Evolutionary conservation across 2,113 vertebrate species (phyloP).

Genomic region (Microcebus ravelobensis): DNA sequence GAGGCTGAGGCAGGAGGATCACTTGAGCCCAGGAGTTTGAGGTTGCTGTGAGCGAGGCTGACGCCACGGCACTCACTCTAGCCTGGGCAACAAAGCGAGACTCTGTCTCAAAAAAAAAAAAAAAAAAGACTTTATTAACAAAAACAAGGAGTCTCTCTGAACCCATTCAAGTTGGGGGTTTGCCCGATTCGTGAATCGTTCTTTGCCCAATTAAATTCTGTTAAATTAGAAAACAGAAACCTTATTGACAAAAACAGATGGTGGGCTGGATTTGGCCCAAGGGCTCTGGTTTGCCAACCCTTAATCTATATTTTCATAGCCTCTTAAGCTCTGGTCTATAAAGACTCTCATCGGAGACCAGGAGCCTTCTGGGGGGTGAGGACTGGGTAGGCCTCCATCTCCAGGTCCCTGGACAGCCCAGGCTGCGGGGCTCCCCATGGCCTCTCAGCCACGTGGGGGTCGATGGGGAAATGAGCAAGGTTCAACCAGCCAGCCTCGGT

Average conservation of each 20-base stretch:
- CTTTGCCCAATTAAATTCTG: too few relatives aligned
- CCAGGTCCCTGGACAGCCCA: neutral
- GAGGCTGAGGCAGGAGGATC: too few relatives aligned
- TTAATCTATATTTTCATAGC: neutral
- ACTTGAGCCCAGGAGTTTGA: too few relatives aligned
- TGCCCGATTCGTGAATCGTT: too few relatives aligned
- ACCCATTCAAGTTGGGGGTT: too few relatives aligned
- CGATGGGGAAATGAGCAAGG: neutral
- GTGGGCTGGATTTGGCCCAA: neutral
- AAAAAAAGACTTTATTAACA: neutral
- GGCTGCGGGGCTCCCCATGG: too few relatives aligned
- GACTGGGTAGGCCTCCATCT: neutral
- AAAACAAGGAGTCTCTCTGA: neutral
- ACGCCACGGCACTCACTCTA: too few relatives aligned
- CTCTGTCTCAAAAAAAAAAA: too few relatives aligned
- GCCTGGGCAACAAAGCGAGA: too few relatives aligned
- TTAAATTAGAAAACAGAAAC: neutral
- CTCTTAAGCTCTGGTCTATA: neutral
- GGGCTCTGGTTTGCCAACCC: neutral
- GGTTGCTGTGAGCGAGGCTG: too few relatives aligned
- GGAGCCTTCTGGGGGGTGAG: neutral
- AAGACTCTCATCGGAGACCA: neutral
- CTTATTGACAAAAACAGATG: neutral
- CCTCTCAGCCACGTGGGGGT: rapidly evolving
- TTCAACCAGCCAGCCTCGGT: too few relatives aligned